These are phyloP conservation scores for Enteromius unitaeniatus DNA, from an alignment of 2,797 vertebrate species.

Conservation along the genomic window DNA sequence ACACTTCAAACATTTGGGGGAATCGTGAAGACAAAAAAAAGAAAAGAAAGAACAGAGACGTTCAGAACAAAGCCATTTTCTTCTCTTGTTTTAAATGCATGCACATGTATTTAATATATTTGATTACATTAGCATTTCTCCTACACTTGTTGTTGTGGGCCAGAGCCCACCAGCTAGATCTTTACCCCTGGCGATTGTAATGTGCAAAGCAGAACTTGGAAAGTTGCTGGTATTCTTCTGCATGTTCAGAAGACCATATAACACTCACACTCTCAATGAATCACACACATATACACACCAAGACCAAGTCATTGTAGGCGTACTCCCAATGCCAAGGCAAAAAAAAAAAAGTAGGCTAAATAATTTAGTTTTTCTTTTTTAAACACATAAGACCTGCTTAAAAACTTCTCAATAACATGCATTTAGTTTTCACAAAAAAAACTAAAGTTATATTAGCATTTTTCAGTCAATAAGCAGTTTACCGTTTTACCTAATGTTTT, in stretches of 20 bases:
- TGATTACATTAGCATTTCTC: conserved; percentile 53
- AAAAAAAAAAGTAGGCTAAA: neutral
- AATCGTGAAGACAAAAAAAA: neutral
- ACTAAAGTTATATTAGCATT: no score
- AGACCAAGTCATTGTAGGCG: neutral
- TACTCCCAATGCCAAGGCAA: neutral
- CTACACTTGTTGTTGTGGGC: conserved; percentile 28
- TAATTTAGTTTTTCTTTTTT: neutral
- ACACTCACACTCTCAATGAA: conserved; percentile 48
- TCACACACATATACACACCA: conserved; percentile 46
- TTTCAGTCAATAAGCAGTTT: no score
- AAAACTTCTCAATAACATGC: neutral
- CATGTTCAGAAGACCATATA: conserved; percentile 50
- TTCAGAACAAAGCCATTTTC: conserved; percentile 46
- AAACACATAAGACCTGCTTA: neutral
- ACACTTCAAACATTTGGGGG: conserved; percentile 7
- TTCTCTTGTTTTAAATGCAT: conserved; percentile 38
- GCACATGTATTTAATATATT: conserved; percentile 47
- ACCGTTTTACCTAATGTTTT: neutral
- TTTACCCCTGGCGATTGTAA: conserved; percentile 13
- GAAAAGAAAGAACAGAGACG: neutral
- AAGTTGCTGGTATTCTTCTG: conserved; percentile 10
- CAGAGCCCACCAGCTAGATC: conserved; percentile 20
- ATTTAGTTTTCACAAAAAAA: neutral
- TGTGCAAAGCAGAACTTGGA: conserved; percentile 18